phyloP scores from a whole-genome alignment of 2,113 vertebrate genomes.

The Oncorhynchus keta region DNA sequence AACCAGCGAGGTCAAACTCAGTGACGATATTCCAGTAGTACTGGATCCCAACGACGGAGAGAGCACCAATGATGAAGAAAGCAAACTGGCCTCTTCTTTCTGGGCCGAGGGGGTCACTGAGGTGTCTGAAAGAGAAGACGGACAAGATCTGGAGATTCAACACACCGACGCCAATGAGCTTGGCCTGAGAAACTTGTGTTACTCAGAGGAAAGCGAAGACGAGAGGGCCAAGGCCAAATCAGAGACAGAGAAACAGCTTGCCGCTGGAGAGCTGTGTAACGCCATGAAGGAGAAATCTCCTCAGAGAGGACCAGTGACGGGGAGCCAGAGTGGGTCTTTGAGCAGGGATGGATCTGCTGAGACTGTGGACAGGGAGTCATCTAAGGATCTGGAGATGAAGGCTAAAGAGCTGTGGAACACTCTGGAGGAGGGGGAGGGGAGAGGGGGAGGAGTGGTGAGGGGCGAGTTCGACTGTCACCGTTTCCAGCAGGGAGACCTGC shows the following conservation, averaged over 20 bases:
- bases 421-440: slow-evolving; percentile 58
- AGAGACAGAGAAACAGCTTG: slow-evolving; percentile 61
- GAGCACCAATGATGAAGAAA: slow-evolving; percentile 25
- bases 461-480: slow-evolving; percentile 66
- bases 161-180: slow-evolving; percentile 66
- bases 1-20: slow-evolving; percentile 19
- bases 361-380: slow-evolving; percentile 37
- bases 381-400: slow-evolving; percentile 55
- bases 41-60: slow-evolving; percentile 26
- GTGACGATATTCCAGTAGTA: slow-evolving; percentile 9
- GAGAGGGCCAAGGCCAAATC: slow-evolving; percentile 32
- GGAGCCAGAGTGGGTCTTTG: not conserved
- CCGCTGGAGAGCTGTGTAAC: slow-evolving; percentile 60
- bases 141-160: slow-evolving; percentile 35
- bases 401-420: slow-evolving; percentile 62
- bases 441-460: slow-evolving; percentile 39
- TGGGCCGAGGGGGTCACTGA: slow-evolving; percentile 45
- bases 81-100: slow-evolving; percentile 15
- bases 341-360: slow-evolving; percentile 19
- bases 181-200: slow-evolving; percentile 66
- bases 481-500: slow-evolving; percentile 58
- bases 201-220: slow-evolving; percentile 48
- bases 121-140: slow-evolving; percentile 29
- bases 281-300: slow-evolving; percentile 55
- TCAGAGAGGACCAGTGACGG: slow-evolving; percentile 23